These are phyloP conservation scores for Iselma pallidipennis DNA, from an alignment of 2,888 invertebrate species.

Conservation along the genomic window DNA sequence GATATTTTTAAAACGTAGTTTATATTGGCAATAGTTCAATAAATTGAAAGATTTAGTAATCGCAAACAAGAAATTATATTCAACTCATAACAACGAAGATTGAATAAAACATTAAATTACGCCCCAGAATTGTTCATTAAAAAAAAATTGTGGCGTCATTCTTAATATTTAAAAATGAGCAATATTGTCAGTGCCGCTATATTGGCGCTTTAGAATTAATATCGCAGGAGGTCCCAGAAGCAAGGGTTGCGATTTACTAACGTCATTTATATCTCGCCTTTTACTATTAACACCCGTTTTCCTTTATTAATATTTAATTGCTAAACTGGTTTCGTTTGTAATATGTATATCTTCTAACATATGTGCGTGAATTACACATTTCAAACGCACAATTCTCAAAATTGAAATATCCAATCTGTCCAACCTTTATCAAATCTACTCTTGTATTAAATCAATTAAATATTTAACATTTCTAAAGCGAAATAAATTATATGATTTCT, in stretches of 20 bases:
- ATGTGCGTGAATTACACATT: background rate
- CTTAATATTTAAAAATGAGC: background rate
- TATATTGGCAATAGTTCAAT: slow-evolving; percentile 10
- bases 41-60: background rate
- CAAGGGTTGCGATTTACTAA: background rate
- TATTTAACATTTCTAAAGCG: background rate
- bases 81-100: no score
- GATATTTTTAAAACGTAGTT: slow-evolving; percentile 11
- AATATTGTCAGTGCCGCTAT: background rate
- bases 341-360: background rate
- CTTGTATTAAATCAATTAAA: background rate
- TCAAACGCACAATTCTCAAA: background rate
- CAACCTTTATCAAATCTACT: background rate
- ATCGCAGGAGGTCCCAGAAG: background rate
- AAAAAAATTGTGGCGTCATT: background rate
- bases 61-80: background rate
- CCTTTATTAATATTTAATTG: background rate
- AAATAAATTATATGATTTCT: background rate
- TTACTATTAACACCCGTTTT: background rate
- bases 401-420: background rate
- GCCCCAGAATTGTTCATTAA: no score
- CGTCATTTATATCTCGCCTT: background rate
- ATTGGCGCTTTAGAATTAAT: background rate
- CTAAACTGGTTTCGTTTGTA: background rate
- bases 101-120: no score